Percentiles rank a stretch among this genome's conserved stretches.
Evolutionary conservation across 2,888 invertebrate species (phyloP).

Genomic region (Drosophila austrosaltans): DNA sequence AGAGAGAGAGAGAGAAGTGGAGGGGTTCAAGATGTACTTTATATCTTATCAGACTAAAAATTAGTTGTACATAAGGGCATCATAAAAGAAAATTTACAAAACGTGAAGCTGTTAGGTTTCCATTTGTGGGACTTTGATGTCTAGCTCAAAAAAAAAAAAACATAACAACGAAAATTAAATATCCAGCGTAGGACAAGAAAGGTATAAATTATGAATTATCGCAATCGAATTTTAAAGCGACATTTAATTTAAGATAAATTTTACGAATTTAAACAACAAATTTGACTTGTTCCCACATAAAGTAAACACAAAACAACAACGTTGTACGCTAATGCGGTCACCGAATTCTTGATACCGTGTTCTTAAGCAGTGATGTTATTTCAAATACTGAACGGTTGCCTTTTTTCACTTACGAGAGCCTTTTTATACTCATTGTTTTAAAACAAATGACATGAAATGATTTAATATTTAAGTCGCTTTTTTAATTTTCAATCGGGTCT

Average conservation of each 20-base stretch:
- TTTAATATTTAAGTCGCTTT: neutral
- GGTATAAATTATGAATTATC: slow-evolving; percentile 36
- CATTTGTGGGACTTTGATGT: neutral
- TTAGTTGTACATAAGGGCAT: neutral
- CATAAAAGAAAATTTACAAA: neutral
- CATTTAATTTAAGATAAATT: slow-evolving; percentile 25
- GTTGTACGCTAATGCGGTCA: neutral
- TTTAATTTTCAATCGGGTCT: no score
- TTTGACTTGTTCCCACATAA: slow-evolving; percentile 33
- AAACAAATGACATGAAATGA: neutral
- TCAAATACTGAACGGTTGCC: neutral
- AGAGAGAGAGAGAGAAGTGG: neutral
- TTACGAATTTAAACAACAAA: slow-evolving; percentile 30
- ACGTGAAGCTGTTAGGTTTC: neutral
- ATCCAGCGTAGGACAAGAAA: neutral
- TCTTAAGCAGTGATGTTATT: neutral
- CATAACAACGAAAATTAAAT: no score
- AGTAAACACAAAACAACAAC: neutral
- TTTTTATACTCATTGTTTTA: neutral
- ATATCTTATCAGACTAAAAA: slow-evolving; percentile 3
- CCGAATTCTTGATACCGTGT: neutral
- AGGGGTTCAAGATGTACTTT: neutral
- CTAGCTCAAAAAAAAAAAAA: neutral
- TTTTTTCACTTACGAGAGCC: neutral
- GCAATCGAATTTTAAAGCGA: slow-evolving; percentile 33